Evolutionary conservation across 2,113 vertebrate genomes (phyloP).

Genomic region (Bufo gargarizans): DNA sequence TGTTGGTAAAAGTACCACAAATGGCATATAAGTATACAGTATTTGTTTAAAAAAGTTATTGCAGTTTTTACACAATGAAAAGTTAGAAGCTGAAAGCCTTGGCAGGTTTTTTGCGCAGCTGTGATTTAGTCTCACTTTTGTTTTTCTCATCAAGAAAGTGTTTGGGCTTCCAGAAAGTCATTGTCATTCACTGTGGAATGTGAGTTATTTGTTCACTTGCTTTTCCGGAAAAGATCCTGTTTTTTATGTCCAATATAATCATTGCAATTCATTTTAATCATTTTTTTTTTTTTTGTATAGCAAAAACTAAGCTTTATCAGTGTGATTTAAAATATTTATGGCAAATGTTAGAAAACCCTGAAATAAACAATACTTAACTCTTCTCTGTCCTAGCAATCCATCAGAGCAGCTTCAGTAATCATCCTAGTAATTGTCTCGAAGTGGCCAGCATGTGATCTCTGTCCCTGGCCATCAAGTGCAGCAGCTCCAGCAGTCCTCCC

Average conservation of each 20-base stretch:
- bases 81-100: slow-evolving; percentile 31
- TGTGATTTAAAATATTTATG: not conserved
- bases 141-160: slow-evolving; percentile 52
- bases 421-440: too few species aligned
- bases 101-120: slow-evolving; percentile 39
- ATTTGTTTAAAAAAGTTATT: not conserved
- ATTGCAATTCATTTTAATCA: not conserved
- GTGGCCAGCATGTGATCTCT: too few species aligned
- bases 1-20: not conserved
- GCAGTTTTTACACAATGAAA: slow-evolving; percentile 3
- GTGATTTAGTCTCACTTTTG: slow-evolving; percentile 36
- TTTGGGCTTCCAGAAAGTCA: slow-evolving; percentile 35
- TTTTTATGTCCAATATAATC: slow-evolving; percentile 10
- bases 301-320: not conserved
- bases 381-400: too few species aligned
- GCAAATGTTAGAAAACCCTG: not conserved
- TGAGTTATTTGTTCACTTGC: slow-evolving; percentile 38
- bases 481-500: too few species aligned
- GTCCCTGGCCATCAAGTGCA: too few species aligned
- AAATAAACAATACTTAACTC: too few species aligned
- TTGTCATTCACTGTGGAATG: slow-evolving; percentile 48
- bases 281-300: not conserved
- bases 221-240: slow-evolving; percentile 8
- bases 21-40: not conserved
- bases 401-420: too few species aligned